Conservation (phyloP, 2,113 vertebrate genomes). For the Alosa alosa region DNA sequence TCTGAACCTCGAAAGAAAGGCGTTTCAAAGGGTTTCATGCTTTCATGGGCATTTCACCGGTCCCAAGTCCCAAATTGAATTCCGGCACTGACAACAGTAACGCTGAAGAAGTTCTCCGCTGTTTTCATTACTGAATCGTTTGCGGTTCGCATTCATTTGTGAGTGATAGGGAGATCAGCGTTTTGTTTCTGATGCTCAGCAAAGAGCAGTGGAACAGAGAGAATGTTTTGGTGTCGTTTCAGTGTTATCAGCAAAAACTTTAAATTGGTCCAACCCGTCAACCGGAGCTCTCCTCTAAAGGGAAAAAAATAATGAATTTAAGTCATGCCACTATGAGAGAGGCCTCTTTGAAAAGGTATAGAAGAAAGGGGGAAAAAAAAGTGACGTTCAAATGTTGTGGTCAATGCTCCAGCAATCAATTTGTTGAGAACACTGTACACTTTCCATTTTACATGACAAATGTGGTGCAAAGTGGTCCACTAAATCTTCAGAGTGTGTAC, state of each 20-base stretch:
- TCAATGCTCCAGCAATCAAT: conserved; percentile 36
- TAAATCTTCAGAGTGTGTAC: conserved; percentile 63
- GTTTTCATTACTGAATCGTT: not conserved
- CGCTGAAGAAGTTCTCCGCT: not conserved
- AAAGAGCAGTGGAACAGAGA: not conserved
- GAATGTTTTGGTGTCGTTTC: not conserved
- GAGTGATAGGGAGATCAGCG: not conserved
- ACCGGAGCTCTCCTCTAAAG: not conserved
- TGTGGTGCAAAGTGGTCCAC: conserved; percentile 52
- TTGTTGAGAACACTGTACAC: conserved; percentile 44
- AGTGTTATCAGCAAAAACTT: conserved; percentile 4
- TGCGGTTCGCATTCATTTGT: not conserved
- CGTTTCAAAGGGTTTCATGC: conserved; percentile 22
- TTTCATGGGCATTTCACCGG: conserved; percentile 35
- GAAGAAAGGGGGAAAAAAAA: not conserved
- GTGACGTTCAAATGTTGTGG: conserved; percentile 35
- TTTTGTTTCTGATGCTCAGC: conserved; percentile 23
- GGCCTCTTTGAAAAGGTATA: not conserved
- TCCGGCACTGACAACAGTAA: conserved; percentile 25
- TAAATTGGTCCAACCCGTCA: not conserved
- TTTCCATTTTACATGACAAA: conserved; percentile 59
- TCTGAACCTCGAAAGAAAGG: conserved; percentile 26
- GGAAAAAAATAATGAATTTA: not conserved
- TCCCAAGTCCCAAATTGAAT: conserved; percentile 35
- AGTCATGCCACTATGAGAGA: not conserved